phyloP scores from a whole-genome alignment of 2,113 vertebrate genomes.

The Vicugna pacos region DNA sequence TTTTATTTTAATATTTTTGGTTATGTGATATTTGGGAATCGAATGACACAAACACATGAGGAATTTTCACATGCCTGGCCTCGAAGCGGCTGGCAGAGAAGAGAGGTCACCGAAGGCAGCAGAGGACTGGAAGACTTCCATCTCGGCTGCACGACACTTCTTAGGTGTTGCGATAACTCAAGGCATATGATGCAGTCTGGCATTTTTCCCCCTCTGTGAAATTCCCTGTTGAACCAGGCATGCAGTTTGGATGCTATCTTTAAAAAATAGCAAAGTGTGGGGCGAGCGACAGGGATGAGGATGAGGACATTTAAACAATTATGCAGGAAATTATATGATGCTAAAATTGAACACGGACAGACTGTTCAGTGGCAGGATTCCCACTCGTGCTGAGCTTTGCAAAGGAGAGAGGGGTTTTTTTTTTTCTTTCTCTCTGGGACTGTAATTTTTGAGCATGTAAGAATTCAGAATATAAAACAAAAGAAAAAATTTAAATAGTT shows the following conservation, averaged over 20 bases:
- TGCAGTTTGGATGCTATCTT: constrained; percentile 74
- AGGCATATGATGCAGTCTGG: not conserved
- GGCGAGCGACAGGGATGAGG: constrained; percentile 81
- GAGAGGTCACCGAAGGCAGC: constrained; percentile 56
- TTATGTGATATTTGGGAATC: constrained; percentile 82
- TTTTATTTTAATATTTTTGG: constrained; percentile 85
- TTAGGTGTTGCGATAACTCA: constrained; percentile 44
- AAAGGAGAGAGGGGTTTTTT: constrained; percentile 64
- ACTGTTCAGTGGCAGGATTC: constrained; percentile 86
- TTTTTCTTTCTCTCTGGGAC: constrained; percentile 67
- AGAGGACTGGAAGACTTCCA: constrained; percentile 20
- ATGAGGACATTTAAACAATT: constrained; percentile 89
- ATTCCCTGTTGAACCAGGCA: constrained; percentile 76
- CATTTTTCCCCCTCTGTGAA: constrained; percentile 67
- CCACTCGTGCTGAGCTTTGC: constrained; percentile 82
- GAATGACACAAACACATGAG: constrained; percentile 75
- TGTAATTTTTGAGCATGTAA: constrained; percentile 86
- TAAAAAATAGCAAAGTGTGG: constrained; percentile 38
- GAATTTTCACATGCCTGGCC: constrained; percentile 69
- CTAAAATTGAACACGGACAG: constrained; percentile 88
- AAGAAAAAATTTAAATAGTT: constrained; percentile 84
- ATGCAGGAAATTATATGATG: constrained; percentile 89
- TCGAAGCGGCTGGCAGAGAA: constrained; percentile 60
- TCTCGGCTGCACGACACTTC: not conserved
- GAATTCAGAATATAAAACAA: constrained; percentile 87